Percentiles rank a stretch among this genome's conserved stretches.
These are phyloP conservation scores for Apotomis turbidana DNA, from an alignment of 2,888 invertebrate genomes.

Conservation along the genomic window DNA sequence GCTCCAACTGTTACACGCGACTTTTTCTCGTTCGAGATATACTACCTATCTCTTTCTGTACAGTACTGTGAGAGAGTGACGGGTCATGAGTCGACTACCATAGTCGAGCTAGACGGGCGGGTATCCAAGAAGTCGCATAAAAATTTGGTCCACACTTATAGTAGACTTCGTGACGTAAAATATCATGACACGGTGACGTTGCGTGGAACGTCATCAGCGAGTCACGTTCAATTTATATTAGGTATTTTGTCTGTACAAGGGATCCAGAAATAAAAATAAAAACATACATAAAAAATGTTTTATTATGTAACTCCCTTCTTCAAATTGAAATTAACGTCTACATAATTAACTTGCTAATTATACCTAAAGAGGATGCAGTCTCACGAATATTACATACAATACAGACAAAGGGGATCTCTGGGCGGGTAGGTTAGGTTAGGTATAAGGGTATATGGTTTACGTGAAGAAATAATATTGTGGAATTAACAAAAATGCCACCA, in stretches of 20 bases:
- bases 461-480: neutral
- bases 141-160: too few species aligned
- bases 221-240: too few species aligned
- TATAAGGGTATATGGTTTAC: neutral
- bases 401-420: slow-evolving; percentile 76
- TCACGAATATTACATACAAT: slow-evolving; percentile 77
- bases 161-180: too few species aligned
- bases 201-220: too few species aligned
- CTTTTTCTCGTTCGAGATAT: too few species aligned
- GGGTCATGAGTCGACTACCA: too few species aligned
- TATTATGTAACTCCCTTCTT: slow-evolving; percentile 78
- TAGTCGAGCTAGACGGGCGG: too few species aligned
- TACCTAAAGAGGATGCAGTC: slow-evolving; percentile 82
- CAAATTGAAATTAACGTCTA: slow-evolving; percentile 74
- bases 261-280: slow-evolving; percentile 49
- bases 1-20: too few species aligned
- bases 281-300: slow-evolving; percentile 72
- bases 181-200: too few species aligned
- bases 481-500: neutral
- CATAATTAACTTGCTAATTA: slow-evolving; percentile 79
- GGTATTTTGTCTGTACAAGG: neutral
- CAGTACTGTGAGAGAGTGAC: too few species aligned
- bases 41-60: too few species aligned
- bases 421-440: slow-evolving; percentile 50
- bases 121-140: too few species aligned